Evolutionary conservation across 2,797 vertebrate species (phyloP).

Genomic region (Tadarida brasiliensis): DNA sequence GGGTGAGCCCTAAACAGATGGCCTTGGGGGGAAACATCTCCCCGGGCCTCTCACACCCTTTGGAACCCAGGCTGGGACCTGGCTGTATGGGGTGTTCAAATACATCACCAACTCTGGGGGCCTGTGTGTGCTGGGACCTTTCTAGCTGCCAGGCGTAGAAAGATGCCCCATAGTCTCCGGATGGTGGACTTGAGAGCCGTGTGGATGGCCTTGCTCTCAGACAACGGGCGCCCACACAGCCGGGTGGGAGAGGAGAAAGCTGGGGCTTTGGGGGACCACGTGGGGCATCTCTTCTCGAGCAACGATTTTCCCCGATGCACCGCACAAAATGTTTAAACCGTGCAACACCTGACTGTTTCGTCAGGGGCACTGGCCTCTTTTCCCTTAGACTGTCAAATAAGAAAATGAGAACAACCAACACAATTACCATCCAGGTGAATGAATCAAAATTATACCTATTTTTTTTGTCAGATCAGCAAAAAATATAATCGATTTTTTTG

Average conservation of each 20-base stretch:
- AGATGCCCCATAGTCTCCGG: not conserved
- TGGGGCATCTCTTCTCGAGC: no score
- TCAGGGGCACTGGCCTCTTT: no score
- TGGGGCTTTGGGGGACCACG: fast-evolving
- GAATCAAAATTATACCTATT: no score
- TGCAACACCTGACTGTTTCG: no score
- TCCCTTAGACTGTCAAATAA: no score
- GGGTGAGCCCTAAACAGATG: not conserved
- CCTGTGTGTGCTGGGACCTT: fast-evolving
- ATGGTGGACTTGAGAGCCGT: not conserved
- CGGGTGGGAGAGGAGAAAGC: not conserved
- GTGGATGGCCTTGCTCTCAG: fast-evolving
- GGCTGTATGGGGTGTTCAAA: not conserved
- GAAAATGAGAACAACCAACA: no score
- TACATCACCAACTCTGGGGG: not conserved
- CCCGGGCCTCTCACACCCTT: not conserved
- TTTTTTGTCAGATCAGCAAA: no score
- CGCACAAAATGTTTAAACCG: no score
- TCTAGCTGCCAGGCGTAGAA: not conserved
- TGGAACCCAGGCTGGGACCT: not conserved
- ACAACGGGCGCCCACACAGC: not conserved
- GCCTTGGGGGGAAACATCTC: no score
- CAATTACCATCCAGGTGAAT: no score
- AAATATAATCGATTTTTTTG: no score
- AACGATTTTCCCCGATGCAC: no score